Percentiles rank a stretch among this genome's conserved stretches.
Conservation (phyloP, 37 sponge, comb jelly and placozoan species). For the Mnemiopsis leidyi region DNA sequence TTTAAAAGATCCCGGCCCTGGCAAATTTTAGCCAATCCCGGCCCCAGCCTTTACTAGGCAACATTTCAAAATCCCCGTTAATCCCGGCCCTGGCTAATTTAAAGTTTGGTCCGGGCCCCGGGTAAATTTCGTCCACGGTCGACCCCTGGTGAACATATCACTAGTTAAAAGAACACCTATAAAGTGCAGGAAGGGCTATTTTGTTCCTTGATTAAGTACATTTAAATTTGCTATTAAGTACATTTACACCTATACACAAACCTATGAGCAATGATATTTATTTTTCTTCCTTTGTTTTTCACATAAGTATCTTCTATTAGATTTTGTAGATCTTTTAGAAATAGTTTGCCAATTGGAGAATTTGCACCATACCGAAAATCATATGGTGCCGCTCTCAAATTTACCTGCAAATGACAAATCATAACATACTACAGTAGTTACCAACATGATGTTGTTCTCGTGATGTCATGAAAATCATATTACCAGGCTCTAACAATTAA, state of each 20-base stretch:
- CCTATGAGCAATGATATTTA: slow-evolving; percentile 46
- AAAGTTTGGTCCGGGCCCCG: background rate
- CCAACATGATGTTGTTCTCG: too few relatives aligned
- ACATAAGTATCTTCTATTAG: slow-evolving; percentile 35
- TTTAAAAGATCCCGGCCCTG: background rate
- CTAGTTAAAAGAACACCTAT: too few relatives aligned
- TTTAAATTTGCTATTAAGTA: too few relatives aligned
- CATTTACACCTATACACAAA: background rate
- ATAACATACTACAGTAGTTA: too few relatives aligned
- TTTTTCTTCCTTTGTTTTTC: background rate
- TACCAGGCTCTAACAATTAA: too few relatives aligned
- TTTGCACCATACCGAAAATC: slow-evolving; percentile 54
- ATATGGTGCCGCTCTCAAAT: slow-evolving; percentile 47
- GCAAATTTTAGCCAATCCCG: background rate
- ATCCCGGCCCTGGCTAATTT: background rate
- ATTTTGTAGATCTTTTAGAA: background rate
- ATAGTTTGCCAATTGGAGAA: background rate
- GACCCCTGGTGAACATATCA: background rate
- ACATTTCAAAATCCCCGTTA: background rate
- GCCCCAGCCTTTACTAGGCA: too few relatives aligned
- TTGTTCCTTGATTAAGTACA: too few relatives aligned
- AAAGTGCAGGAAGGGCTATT: too few relatives aligned
- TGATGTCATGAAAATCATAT: too few relatives aligned
- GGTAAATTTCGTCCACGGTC: background rate
- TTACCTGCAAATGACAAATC: too few relatives aligned